phyloP scores from a whole-genome alignment of 1,140 invertebrate genomes.

The Drosophila simulans region DNA sequence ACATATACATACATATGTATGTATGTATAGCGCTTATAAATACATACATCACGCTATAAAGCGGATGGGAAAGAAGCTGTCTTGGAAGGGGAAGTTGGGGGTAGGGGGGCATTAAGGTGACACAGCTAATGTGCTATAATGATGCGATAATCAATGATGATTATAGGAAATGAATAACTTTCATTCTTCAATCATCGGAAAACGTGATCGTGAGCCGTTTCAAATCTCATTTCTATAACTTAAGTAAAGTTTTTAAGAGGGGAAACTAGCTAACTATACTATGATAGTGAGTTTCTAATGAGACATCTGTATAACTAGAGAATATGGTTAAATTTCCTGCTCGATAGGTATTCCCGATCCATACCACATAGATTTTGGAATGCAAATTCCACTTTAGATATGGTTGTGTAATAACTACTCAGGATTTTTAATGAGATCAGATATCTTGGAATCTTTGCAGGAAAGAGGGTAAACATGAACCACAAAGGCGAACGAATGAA shows the following conservation, averaged over 20 bases:
- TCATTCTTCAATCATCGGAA: constrained; percentile 17
- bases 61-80: constrained; percentile 5
- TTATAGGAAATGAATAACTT: constrained; percentile 49
- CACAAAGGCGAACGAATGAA: neutral
- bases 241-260: neutral
- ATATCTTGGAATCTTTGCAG: no score
- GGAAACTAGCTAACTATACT: no score
- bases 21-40: constrained; percentile 8
- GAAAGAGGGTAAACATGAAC: neutral
- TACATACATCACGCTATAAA: constrained; percentile 3
- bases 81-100: neutral
- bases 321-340: no score
- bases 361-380: no score
- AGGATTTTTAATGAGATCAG: no score
- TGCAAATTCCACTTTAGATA: no score
- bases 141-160: constrained; percentile 57
- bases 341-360: no score
- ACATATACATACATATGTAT: no score
- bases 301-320: no score
- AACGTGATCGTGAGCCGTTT: neutral
- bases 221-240: neutral
- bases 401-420: no score
- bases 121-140: constrained; percentile 58
- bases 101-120: constrained; percentile 41
- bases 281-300: no score